Evolutionary conservation across 2,888 invertebrate species (phyloP).

Genomic region (Synanthedon formicaeformis): DNA sequence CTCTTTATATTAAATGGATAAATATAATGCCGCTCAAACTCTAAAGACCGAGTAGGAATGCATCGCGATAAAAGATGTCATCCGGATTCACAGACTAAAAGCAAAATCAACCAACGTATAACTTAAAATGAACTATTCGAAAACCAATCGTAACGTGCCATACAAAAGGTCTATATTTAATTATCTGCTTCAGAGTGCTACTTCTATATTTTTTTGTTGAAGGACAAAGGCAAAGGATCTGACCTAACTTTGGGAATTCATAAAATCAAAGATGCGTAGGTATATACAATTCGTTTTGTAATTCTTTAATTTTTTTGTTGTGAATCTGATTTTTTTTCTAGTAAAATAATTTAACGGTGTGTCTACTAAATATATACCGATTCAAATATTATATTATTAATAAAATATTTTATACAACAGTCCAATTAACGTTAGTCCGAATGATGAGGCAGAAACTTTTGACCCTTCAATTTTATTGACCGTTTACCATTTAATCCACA

Average conservation of each 20-base stretch:
- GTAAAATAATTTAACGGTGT: conserved; percentile 22
- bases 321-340: too few species aligned
- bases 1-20: too few species aligned
- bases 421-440: too few species aligned
- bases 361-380: conserved; percentile 1
- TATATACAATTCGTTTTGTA: conserved; percentile 33
- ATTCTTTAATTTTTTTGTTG: conserved; percentile 20
- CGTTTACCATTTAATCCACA: too few species aligned
- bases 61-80: conserved; percentile 68
- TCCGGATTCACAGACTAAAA: conserved; percentile 54
- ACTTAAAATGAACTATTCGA: too few species aligned
- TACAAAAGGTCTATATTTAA: too few species aligned
- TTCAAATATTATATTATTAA: too few species aligned
- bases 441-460: too few species aligned
- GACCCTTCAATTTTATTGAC: too few species aligned
- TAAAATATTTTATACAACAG: too few species aligned
- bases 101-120: conserved; percentile 39
- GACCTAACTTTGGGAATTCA: conserved; percentile 66
- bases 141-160: too few species aligned
- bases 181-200: conserved; percentile 3
- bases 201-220: conserved; percentile 38
- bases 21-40: conserved; percentile 4
- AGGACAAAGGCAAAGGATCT: conserved; percentile 49
- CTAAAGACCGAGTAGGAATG: conserved; percentile 54
- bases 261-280: conserved; percentile 45